Conservation (phyloP, 2,888 invertebrate species). For the Bombyx huttoni region DNA sequence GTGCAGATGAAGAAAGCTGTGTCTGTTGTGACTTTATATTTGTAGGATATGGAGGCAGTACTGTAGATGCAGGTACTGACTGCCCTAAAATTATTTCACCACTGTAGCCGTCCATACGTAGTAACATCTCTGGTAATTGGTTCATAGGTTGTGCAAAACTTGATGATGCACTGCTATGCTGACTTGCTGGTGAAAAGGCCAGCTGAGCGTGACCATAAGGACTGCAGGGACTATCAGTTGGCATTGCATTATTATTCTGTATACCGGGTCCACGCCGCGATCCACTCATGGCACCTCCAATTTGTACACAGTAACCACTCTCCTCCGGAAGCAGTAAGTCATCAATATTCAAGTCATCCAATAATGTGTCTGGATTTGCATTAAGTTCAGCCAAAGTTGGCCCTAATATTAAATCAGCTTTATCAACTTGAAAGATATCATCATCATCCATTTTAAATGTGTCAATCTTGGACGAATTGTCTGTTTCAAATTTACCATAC, state of each 20-base stretch:
- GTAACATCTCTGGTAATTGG: constrained; percentile 75
- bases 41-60: constrained; percentile 55
- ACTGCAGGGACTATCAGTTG: constrained; percentile 63
- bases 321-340: constrained; percentile 84
- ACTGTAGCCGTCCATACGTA: constrained; percentile 75
- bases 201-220: constrained; percentile 59
- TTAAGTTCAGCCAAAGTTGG: constrained; percentile 89
- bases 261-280: constrained; percentile 31
- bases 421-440: constrained; percentile 90
- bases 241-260: constrained; percentile 29
- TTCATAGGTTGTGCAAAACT: constrained; percentile 58
- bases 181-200: constrained; percentile 78
- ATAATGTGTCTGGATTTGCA: constrained; percentile 85
- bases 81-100: constrained; percentile 74
- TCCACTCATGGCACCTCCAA: constrained; percentile 62
- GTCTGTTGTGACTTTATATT: constrained; percentile 62
- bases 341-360: constrained; percentile 90
- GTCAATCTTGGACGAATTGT: constrained; percentile 64
- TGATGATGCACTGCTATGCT: constrained; percentile 72
- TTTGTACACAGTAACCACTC: constrained; percentile 68
- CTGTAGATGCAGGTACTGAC: constrained; percentile 74
- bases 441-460: constrained; percentile 88
- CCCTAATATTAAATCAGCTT: constrained; percentile 86
- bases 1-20: constrained; percentile 88
- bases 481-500: constrained; percentile 55